A percentile compares a stretch with the other conserved stretches of the same genome.
Conservation (phyloP, 2,113 vertebrate species). For the Mystacornis crossleyi region DNA sequence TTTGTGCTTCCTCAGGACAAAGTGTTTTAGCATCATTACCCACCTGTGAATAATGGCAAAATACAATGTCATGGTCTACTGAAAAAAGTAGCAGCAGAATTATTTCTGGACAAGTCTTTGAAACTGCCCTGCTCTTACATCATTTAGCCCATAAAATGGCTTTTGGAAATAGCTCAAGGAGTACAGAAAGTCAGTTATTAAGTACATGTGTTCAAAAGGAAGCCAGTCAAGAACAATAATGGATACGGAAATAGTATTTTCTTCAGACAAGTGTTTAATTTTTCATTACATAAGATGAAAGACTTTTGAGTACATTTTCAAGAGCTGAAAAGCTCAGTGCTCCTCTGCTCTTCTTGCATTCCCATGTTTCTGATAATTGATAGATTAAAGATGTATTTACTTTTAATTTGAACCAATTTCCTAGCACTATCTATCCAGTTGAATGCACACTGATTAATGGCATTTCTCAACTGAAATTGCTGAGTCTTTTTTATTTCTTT, state of each 20-base stretch:
- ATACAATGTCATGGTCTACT: not conserved
- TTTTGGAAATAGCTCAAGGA: not conserved
- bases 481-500: not conserved
- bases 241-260: not conserved
- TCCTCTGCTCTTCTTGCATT: not conserved
- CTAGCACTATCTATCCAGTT: not conserved
- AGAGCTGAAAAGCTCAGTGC: not conserved
- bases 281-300: conserved; percentile 20
- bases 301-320: not conserved
- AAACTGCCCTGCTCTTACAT: not conserved
- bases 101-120: not conserved
- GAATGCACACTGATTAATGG: not conserved
- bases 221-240: not conserved
- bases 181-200: not conserved
- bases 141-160: not conserved
- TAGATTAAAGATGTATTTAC: conserved; percentile 9
- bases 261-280: not conserved
- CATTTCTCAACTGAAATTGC: not conserved
- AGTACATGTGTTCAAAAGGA: not conserved
- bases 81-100: not conserved
- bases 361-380: not conserved
- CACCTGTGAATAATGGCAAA: not conserved
- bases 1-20: not conserved
- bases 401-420: not conserved
- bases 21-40: not conserved